Base-by-base conservation (phyloP, 2,888 invertebrate genomes). In the Cheilosia variabilis region DNA sequence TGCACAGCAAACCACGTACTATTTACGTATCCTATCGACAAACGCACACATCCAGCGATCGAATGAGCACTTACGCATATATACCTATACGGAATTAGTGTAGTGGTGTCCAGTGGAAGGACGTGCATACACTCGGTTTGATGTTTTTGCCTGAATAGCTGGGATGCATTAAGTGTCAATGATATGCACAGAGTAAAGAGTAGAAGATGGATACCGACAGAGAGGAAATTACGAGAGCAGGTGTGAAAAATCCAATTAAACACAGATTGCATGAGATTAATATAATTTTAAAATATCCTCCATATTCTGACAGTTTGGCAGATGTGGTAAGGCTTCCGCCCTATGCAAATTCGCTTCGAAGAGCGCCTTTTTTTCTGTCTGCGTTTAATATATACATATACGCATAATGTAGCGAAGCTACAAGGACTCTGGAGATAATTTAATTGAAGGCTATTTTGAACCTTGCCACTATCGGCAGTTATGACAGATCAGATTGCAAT, bases 191-290 rank as follows among this genome's bases (percentile, higher is more conserved):
- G 41, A 57, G 24, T 58, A 66, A 62, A 41, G 22, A 47, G 47
- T 31, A n/a, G 34, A 66, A 53, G 65, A 65, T 45, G 15, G 41
- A 55, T 50, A 58, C 41, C 37, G 60, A 43, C 41, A 22, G 73
- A 68, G 71, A 24, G 63, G 63, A 57, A 73, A 79, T 66, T 75
- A 84, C 63, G 68, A 75, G 53, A 75, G 80, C 84, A 84, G 84
- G 79, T 79, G 80, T 71, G 80, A 84, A 80, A 79, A 84, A 84
- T 80, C 84, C 80, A 84, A 84, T 84, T 84, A 84, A 71, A 71
- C 63, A 71, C 75, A 75, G 75, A 84, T 84, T 84, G 65, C 79
- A 47, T 53, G 75, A 84, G 84, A 79, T 84, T 71, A 84, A 84
- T 65, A 84, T 80, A 79, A 84, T 84, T 84, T 84, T 75, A 80